Conservation (phyloP, 1,140 invertebrate species). For the Yoshiicerus persimilis region DNA sequence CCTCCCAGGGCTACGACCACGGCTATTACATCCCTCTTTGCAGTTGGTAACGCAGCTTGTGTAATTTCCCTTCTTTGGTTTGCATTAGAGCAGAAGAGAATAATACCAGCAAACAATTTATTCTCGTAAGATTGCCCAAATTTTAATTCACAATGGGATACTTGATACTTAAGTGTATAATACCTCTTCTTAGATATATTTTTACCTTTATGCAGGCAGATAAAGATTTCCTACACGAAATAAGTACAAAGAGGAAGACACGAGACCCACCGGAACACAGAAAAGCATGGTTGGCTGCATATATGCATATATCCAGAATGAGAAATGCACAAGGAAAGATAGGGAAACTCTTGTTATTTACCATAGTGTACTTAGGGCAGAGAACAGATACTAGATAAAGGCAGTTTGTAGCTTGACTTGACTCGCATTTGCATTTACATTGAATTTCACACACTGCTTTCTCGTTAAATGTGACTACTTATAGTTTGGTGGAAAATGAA, state of each 20-base stretch:
- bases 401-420: not conserved
- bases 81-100: not conserved
- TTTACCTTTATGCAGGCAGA: not conserved
- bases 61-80: not conserved
- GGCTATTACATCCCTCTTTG: not conserved
- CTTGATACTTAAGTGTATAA: not conserved
- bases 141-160: not conserved
- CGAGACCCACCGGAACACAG: not conserved
- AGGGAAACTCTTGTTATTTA: not conserved
- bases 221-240: not conserved
- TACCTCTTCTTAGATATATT: not conserved
- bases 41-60: not conserved
- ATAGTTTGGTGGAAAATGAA: not conserved
- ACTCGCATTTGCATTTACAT: not conserved
- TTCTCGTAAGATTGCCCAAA: not conserved
- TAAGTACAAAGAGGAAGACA: not conserved
- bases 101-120: not conserved
- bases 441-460: not conserved
- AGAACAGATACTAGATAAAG: not conserved
- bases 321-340: not conserved
- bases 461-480: not conserved
- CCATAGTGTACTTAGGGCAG: not conserved
- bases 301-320: too few species aligned
- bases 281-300: not conserved
- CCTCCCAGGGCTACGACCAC: not conserved